Evolutionary conservation across 2,113 vertebrate genomes (phyloP).

Genomic region (Apaloderma vittatum): DNA sequence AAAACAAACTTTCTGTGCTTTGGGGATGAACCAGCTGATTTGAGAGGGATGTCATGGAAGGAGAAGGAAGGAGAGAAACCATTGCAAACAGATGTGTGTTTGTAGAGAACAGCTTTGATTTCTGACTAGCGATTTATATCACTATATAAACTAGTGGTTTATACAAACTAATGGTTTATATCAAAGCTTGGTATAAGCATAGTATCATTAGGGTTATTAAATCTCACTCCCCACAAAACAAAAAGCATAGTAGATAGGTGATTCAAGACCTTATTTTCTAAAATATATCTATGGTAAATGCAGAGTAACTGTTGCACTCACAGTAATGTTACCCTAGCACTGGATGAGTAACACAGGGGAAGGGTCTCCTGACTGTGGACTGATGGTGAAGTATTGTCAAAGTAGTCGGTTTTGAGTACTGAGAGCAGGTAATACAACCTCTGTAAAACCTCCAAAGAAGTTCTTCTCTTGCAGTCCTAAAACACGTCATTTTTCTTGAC

Average conservation of each 20-base stretch:
- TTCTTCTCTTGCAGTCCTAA: not conserved
- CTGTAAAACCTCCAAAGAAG: not conserved
- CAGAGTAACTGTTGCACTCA: not conserved
- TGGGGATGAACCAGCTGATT: not conserved
- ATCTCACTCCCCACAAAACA: not conserved
- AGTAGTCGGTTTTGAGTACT: not conserved
- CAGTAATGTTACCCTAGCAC: not conserved
- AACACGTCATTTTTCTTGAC: rapidly evolving
- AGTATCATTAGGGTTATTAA: not conserved
- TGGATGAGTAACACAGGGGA: not conserved
- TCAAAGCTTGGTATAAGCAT: not conserved
- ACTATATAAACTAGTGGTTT: too few relatives aligned
- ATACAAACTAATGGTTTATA: not conserved
- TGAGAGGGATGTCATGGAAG: not conserved
- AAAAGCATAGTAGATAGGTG: not conserved
- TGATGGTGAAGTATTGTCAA: not conserved
- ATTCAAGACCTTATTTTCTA: not conserved
- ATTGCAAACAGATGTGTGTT: not conserved
- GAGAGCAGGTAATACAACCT: not conserved
- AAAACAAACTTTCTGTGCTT: not conserved
- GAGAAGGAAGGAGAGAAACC: not conserved
- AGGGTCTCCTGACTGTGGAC: not conserved
- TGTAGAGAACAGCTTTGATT: not conserved
- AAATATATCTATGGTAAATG: not conserved
- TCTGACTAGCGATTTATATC: not conserved